phyloP scores from a whole-genome alignment of 1,140 invertebrate species.

The Babylonia areolata region DNA sequence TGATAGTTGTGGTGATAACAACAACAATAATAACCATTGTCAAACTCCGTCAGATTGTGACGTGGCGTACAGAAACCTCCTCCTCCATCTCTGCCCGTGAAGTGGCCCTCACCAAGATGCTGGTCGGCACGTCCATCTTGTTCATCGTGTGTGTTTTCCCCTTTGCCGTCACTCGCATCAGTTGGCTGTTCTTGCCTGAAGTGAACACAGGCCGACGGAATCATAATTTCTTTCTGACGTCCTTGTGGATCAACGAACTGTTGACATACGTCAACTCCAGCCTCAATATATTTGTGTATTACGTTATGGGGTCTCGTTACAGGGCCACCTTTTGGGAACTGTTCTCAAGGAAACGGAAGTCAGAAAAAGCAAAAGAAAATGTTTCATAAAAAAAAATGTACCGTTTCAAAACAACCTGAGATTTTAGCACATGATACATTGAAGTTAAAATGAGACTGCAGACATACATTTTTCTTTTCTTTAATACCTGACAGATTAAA shows the following conservation, averaged over 20 bases:
- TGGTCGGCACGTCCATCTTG: not conserved
- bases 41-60: not conserved
- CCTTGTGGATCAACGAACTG: not conserved
- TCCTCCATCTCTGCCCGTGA: not conserved
- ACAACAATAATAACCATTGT: not conserved
- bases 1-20: not conserved
- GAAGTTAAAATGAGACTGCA: no score
- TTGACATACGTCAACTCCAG: not conserved
- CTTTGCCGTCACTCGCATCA: not conserved
- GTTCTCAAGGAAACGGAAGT: not conserved
- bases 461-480: no score
- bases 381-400: no score
- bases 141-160: constrained; percentile 17
- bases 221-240: not conserved
- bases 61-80: not conserved
- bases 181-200: not conserved
- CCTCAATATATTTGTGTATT: not conserved
- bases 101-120: constrained; percentile 22
- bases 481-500: no score
- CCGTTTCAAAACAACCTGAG: no score
- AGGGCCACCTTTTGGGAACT: not conserved
- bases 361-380: not conserved
- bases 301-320: constrained; percentile 2
- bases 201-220: not conserved
- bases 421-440: no score